phyloP scores from a whole-genome alignment of 2,113 vertebrate species.

The Panurus biarmicus region DNA sequence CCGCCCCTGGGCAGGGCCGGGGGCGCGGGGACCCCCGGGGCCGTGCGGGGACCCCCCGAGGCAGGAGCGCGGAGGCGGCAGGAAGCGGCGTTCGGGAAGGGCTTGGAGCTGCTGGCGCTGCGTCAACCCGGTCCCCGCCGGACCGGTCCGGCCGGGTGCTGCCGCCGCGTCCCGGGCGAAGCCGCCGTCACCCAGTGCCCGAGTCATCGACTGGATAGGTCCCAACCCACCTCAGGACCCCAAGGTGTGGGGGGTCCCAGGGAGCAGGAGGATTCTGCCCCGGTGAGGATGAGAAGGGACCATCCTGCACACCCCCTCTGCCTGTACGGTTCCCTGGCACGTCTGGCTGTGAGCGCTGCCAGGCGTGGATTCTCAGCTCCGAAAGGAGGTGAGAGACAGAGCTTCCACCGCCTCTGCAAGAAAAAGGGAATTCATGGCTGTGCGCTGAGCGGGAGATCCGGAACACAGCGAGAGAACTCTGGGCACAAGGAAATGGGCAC shows the following conservation, averaged over 20 bases:
- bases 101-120: not conserved
- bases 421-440: not conserved
- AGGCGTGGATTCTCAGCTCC: not conserved
- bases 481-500: not conserved
- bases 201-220: not conserved
- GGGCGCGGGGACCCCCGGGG: not conserved
- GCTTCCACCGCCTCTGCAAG: not conserved
- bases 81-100: not conserved
- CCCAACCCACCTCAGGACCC: not conserved
- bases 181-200: not conserved
- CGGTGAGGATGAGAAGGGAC: not conserved
- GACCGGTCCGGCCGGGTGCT: not conserved
- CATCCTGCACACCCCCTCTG: not conserved
- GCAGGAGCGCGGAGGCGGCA: not conserved
- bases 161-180: not conserved
- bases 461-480: not conserved
- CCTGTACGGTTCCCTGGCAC: rapidly evolving
- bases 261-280: not conserved
- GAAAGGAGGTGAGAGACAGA: not conserved
- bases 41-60: not conserved
- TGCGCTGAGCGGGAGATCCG: not conserved
- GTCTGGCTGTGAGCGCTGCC: not conserved
- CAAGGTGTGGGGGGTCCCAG: no score
- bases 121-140: not conserved
- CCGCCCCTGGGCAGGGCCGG: not conserved